Evolutionary conservation across 1,140 invertebrate genomes (phyloP), one percentile per base, ranked within the genome.

Genomic region (Sipha flava): DNA sequence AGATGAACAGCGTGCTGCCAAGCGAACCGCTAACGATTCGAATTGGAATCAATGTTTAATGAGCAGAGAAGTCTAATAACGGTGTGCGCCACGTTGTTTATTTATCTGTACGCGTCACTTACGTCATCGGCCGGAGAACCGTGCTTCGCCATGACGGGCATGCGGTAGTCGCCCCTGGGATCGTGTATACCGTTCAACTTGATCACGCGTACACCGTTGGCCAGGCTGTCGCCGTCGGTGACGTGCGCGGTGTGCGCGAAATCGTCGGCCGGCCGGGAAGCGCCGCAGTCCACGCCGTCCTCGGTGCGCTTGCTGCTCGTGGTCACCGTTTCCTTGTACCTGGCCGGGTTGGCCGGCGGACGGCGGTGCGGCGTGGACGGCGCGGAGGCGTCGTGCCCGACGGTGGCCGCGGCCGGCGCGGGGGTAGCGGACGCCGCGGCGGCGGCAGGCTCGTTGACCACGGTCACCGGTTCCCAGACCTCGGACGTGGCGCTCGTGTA

Each of bases 401-500:
- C 87, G 83, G 92, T 91, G 80, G 88, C 90, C 10, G 89, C 90
- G 49, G 90, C 88, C 37, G 37, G 37, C n/a, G 54, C 16, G 4
- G 18, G 18, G 2, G 23, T 6, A 23, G 54, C n/a, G 18, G 18
- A 2, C 16, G 29, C 16, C 3, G 29, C 21, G 1, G 40, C 12
- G 3, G 18, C 21, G 10, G 73, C 34, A 4, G 47, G 31, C 0
- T 23, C 73, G 14, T 77, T 77, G n/a, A 77, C 34, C 49, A 77
- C 73, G 6, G 73, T 57, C 23, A 81, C 85, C 6, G 90, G 90
- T 82, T 91, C 90, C 89, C 90, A 92, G 79, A 92, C 87, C 83
- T 92, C 91, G 80, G 88, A 90, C 12, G 90, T 90, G 54, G 90
- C 88, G 80, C 89, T 91, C 40, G 90, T 88, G 83, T 92, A 92